These are phyloP conservation scores for Asteroscopus sphinx DNA, from an alignment of 2,888 invertebrate species.

Conservation along the genomic window DNA sequence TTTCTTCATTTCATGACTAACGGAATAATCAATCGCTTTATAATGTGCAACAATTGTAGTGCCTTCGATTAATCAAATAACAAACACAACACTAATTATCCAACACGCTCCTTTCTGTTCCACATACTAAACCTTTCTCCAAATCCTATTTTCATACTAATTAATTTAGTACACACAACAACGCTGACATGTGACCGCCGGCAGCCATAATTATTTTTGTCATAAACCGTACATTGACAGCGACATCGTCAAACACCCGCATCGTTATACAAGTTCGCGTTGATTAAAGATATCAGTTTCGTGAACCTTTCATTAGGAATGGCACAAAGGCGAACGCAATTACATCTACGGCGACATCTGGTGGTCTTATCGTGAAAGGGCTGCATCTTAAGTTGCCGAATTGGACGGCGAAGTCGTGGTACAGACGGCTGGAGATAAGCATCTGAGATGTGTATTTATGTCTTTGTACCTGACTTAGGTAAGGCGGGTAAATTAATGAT, in stretches of 20 bases:
- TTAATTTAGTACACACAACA: conserved; percentile 21
- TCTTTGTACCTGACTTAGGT: conserved; percentile 31
- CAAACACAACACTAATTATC: conserved; percentile 35
- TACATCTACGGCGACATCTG: conserved; percentile 86
- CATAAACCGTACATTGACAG: conserved; percentile 32
- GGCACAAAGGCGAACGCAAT: conserved; percentile 86
- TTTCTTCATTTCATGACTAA: no score
- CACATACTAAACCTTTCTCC: conserved; percentile 17
- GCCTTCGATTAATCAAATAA: conserved; percentile 30
- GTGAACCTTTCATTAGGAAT: conserved; percentile 86
- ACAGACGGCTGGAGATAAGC: conserved; percentile 45
- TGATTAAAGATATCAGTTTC: conserved; percentile 89
- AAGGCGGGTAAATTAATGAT: conserved; percentile 17
- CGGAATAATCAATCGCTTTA: no score
- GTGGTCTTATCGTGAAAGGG: conserved; percentile 84
- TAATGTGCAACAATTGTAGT: neutral
- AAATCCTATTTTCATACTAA: conserved; percentile 28
- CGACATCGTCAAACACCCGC: conserved; percentile 75
- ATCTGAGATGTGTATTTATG: conserved; percentile 51
- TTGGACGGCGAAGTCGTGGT: conserved; percentile 53
- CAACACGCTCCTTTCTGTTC: conserved; percentile 16
- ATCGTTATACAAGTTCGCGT: conserved; percentile 83
- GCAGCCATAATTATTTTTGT: conserved; percentile 13
- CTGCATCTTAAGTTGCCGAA: conserved; percentile 79
- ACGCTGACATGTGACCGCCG: conserved; percentile 4